Percentiles rank a stretch among this genome's conserved stretches.
Evolutionary conservation across 2,113 vertebrate species (phyloP).

Genomic region (Malurus melanocephalus): DNA sequence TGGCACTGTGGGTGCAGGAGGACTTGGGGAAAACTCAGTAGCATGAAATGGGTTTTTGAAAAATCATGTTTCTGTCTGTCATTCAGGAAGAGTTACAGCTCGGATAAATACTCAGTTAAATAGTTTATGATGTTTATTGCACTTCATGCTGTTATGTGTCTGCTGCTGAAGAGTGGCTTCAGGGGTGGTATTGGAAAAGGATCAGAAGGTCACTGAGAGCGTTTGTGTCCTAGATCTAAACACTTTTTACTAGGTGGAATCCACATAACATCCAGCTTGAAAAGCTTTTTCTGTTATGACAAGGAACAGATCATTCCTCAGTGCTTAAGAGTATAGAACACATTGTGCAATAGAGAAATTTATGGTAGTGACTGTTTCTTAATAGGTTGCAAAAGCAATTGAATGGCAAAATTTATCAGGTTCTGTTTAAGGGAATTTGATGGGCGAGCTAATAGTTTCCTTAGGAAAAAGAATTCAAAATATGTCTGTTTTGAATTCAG

Average conservation of each 20-base stretch:
- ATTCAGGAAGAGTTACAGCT: background rate
- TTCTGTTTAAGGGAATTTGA: background rate
- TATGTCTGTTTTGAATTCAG: rapidly evolving
- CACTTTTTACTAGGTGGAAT: background rate
- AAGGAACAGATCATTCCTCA: background rate
- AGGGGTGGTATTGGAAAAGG: background rate
- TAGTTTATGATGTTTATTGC: background rate
- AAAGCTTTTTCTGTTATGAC: background rate
- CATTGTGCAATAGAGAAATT: background rate
- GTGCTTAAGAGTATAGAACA: background rate
- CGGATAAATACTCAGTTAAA: background rate
- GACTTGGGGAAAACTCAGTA: rapidly evolving
- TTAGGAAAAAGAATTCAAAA: background rate
- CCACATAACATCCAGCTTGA: no score
- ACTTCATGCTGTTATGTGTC: rapidly evolving
- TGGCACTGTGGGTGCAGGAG: background rate
- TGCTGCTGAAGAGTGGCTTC: background rate
- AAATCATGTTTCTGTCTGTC: background rate
- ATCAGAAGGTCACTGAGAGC: background rate
- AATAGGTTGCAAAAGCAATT: background rate
- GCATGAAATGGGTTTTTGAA: rapidly evolving
- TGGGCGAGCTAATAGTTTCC: background rate
- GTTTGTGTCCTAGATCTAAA: background rate
- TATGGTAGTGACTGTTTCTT: background rate
- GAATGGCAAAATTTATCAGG: background rate